phyloP scores from a whole-genome alignment of 2,113 vertebrate species.

The Raphicerus campestris region DNA sequence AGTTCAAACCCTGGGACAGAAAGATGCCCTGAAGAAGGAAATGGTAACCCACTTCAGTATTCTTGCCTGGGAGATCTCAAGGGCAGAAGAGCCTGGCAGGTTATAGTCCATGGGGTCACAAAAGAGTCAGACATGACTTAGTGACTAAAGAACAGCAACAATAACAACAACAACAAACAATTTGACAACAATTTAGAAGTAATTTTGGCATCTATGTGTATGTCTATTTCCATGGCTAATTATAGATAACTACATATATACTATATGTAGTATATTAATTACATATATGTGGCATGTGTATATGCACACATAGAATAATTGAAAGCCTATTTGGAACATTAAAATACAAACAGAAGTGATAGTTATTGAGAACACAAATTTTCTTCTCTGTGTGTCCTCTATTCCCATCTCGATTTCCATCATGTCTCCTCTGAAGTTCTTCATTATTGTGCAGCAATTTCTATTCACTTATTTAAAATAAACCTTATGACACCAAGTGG shows the following conservation, averaged over 20 bases:
- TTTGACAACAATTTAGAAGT: background rate
- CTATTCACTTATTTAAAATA: constrained; percentile 32
- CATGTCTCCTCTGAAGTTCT: background rate
- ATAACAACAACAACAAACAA: background rate
- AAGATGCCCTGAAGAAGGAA: background rate
- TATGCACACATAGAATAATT: background rate
- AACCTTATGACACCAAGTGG: background rate
- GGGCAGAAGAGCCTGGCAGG: background rate
- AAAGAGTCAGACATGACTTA: background rate
- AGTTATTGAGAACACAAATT: background rate
- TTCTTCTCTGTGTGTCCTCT: background rate
- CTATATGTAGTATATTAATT: background rate
- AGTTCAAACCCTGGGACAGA: background rate
- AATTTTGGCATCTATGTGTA: background rate
- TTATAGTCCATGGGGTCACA: background rate
- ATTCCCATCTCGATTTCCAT: background rate
- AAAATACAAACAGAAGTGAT: background rate
- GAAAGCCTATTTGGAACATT: background rate
- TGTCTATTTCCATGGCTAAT: background rate
- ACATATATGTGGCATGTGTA: background rate
- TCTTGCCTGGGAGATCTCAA: background rate
- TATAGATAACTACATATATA: background rate
- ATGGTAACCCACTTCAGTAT: background rate
- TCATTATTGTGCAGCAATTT: background rate
- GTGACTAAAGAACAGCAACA: background rate